Evolutionary conservation across 2,113 vertebrate genomes (phyloP), one percentile per base, ranked within the genome.

Genomic region (Deroptyus accipitrinus): DNA sequence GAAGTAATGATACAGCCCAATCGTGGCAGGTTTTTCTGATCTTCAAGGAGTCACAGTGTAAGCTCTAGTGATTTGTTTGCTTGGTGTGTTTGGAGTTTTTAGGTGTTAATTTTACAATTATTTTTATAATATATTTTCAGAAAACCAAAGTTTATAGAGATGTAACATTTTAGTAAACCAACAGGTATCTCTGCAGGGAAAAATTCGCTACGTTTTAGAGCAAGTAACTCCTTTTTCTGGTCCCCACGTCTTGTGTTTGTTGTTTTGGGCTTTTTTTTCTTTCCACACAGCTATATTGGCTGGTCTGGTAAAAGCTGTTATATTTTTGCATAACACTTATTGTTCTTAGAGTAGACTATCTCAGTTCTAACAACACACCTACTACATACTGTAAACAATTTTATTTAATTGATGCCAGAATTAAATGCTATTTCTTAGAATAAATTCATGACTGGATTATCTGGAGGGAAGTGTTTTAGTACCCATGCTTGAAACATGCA

Each of bases 391-490:
- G 41, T 66, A 91, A 94, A 64, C 30, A 75, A 68, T 79, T 89
- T 92, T 73, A 39, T 90, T 94, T 83, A 85, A 77, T 63, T 88
- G 28, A 44, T 86, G 61, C 84, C 86, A 80, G 69, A 84, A 89
- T 74, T 91, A 89, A 75, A 57, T 86, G 49, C 46, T 30, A 6
- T 72, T 92, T 85, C 78, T 69, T 3, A 3, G 55, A 83, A n/a
- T 16, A 35, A 72, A 82, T 67, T 37, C 19, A 16, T 20, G 39
- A 79, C 24, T 69, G 63, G n/a, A 41, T 78, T 91, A 52, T 52
- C 37, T 17, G 49, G 46, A 55, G 68, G 78, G 51, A 93, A 57
- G 25, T 69, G 88, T 64, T 82, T 82, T 86, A 94, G 77, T 75
- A 52, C 33, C 48, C 79, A 23, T 9, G n/a, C 28, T 33, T 54